phyloP scores from a whole-genome alignment of 2,797 vertebrate genomes.

The Sarcophilus harrisii region DNA sequence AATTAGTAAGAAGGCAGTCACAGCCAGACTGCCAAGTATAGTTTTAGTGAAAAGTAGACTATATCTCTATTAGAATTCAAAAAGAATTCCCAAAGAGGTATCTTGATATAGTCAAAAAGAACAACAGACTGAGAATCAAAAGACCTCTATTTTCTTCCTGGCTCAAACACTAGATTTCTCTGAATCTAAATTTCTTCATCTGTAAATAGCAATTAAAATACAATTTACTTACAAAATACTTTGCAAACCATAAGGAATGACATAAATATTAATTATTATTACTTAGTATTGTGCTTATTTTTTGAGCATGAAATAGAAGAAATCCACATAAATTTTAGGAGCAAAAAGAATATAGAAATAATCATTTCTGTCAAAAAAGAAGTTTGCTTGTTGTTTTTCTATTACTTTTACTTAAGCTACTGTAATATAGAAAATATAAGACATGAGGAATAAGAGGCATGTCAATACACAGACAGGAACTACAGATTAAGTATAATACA shows the following conservation, averaged over 20 bases:
- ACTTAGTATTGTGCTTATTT: neutral
- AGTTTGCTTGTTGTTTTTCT: neutral
- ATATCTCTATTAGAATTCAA: conserved; percentile 48
- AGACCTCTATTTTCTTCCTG: neutral
- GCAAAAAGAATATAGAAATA: neutral
- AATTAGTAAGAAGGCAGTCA: neutral
- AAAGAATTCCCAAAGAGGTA: neutral
- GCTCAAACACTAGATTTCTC: neutral
- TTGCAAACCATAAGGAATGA: neutral
- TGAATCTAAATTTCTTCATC: neutral
- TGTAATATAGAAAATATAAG: conserved; percentile 19
- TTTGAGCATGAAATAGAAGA: neutral
- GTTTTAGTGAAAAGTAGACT: conserved; percentile 19
- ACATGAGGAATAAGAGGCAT: conserved; percentile 2
- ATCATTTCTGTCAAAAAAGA: neutral
- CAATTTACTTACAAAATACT: neutral
- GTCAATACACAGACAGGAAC: conserved; percentile 44
- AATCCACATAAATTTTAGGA: neutral
- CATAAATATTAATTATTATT: neutral
- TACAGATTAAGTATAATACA: conserved; percentile 14
- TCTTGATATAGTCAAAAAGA: neutral
- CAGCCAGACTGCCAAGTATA: conserved; percentile 35
- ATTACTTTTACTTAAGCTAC: conserved; percentile 49
- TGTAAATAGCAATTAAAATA: neutral
- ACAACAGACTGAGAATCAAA: neutral